phyloP scores from a whole-genome alignment of 2,113 vertebrate genomes.

The Paraplagusia blochii region DNA sequence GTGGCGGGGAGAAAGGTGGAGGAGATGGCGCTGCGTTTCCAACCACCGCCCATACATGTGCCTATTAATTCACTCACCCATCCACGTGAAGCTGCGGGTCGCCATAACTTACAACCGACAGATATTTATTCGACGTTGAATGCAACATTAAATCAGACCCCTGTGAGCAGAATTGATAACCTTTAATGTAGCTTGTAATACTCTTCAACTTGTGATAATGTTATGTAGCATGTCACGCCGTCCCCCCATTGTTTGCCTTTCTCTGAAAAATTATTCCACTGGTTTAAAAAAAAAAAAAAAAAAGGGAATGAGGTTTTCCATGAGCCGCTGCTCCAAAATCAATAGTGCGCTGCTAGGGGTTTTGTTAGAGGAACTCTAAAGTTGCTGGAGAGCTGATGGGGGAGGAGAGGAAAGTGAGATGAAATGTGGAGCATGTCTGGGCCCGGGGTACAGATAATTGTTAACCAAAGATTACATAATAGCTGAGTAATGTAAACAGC shows the following conservation, averaged over 20 bases:
- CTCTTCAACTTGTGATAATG: slow-evolving; percentile 61
- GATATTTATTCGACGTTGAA: slow-evolving; percentile 71
- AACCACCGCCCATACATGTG: slow-evolving; percentile 24
- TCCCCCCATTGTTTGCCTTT: slow-evolving; percentile 43
- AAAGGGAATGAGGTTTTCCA: slow-evolving; percentile 40
- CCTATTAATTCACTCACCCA: slow-evolving; percentile 56
- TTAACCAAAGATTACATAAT: slow-evolving; percentile 69
- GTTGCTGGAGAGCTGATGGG: slow-evolving; percentile 21
- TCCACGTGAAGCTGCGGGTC: slow-evolving; percentile 48
- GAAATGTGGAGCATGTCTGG: slow-evolving; percentile 57
- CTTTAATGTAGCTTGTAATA: slow-evolving; percentile 55
- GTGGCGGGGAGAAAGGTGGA: background rate
- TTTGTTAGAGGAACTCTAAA: slow-evolving; percentile 50
- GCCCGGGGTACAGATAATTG: slow-evolving; percentile 62
- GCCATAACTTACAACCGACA: slow-evolving; percentile 53
- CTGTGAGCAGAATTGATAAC: slow-evolving; percentile 57
- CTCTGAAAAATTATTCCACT: slow-evolving; percentile 43
- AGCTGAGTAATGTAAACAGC: slow-evolving; percentile 66
- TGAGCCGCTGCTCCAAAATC: slow-evolving; percentile 57
- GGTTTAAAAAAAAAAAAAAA: slow-evolving; percentile 10
- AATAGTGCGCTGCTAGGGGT: slow-evolving; percentile 59
- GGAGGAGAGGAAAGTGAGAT: background rate
- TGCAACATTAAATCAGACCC: slow-evolving; percentile 60
- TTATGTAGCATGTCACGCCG: slow-evolving; percentile 45
- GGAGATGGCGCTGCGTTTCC: slow-evolving; percentile 8